Evolutionary conservation across 2,797 vertebrate species (phyloP), one percentile per base, ranked within the genome.

Genomic region (Dipus sagitta): DNA sequence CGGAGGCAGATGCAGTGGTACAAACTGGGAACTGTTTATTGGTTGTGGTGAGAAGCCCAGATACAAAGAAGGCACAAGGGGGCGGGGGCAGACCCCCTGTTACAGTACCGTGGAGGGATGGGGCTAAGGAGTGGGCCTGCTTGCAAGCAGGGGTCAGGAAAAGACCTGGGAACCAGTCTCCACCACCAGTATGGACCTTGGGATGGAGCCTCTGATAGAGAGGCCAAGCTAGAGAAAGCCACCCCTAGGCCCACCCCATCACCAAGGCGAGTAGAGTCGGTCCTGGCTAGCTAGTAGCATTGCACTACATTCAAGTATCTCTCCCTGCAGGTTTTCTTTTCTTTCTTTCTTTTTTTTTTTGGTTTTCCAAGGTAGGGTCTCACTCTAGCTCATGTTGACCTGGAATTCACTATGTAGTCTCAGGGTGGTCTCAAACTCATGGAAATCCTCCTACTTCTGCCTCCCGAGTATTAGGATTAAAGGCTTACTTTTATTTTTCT

Each of bases 21-120:
- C 93, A 95, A 97, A 97, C 74, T 1, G 58, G 96, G 94, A 93
- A 83, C 80, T 72, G 32, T 97, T 97, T 97, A 97, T 95, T 97
- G 93, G 90, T 86, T 32, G 84, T 64, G 0, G 20, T 94, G 93
- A 96, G 96, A 96, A 97, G 97, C 96, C 92, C 94, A 94, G 96
- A n/a, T 96, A 97, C 93, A 97, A 91, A 97, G 96, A 97, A 97
- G 97, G 96, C 96, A 97, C 96, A 1, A 95, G 95, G 90, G 54
- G 68, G 65, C 47, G 65, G 86, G 81, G 30, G 17, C 47, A 47
- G 71, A 77, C 90, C 95, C 95, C 96, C 88, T 85, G 88, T 86
- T 97, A 95, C 96, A 97, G 97, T 97, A 97, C 96, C 96, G 0
- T 96, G 93, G 90, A 89, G 60, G 38, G 88, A 65, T 47, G 64